Evolutionary conservation across 2,797 vertebrate genomes (phyloP).

Genomic region (Alauda arvensis): DNA sequence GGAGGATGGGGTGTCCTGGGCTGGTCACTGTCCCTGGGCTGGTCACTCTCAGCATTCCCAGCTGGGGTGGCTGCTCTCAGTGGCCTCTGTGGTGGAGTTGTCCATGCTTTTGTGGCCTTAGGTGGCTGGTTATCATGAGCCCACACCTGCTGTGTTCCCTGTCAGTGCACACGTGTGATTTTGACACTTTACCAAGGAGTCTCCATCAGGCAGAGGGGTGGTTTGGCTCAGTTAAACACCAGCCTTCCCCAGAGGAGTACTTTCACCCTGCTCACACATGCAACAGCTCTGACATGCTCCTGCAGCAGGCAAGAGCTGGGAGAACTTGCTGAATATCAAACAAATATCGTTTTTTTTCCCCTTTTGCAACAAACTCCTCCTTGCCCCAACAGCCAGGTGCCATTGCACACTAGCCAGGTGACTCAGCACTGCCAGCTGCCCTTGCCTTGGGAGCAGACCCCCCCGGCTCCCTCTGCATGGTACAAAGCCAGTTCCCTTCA

Average conservation of each 20-base stretch:
- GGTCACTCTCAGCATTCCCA: accelerated
- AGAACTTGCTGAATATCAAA: neutral
- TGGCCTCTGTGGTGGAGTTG: neutral
- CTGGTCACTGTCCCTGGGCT: neutral
- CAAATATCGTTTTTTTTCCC: neutral
- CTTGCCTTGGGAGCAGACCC: neutral
- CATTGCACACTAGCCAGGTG: neutral
- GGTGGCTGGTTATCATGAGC: accelerated
- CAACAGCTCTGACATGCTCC: neutral
- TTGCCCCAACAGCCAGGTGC: neutral
- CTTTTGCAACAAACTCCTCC: neutral
- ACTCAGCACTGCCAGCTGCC: neutral
- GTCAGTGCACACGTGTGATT: neutral
- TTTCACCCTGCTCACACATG: neutral
- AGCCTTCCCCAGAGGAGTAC: neutral
- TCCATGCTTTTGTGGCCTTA: neutral
- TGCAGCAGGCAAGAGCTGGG: neutral
- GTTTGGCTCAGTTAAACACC: neutral
- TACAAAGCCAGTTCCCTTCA: neutral
- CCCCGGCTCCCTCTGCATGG: neutral
- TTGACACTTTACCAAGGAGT: neutral
- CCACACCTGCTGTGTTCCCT: neutral
- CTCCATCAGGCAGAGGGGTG: neutral
- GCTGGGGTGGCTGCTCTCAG: neutral
- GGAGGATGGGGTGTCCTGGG: accelerated